These are phyloP conservation scores for Nasalis larvatus DNA, from an alignment of 2,113 vertebrate species.

Conservation along the genomic window DNA sequence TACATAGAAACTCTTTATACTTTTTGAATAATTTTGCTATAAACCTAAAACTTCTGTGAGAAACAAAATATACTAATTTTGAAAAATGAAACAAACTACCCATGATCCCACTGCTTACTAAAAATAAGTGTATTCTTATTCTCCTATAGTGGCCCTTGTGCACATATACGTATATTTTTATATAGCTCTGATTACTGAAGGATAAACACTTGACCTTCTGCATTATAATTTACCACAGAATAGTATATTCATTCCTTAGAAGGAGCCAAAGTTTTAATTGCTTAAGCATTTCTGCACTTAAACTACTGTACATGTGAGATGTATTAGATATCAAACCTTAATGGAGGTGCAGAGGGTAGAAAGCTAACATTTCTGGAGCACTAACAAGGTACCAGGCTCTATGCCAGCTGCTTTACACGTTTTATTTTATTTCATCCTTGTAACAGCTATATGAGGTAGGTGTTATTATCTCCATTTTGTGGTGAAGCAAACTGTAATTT, in stretches of 20 bases:
- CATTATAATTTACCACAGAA: constrained; percentile 1
- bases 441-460: not conserved
- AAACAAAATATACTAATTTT: not conserved
- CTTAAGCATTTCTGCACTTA: constrained; percentile 20
- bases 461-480: constrained; percentile 29
- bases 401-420: not conserved
- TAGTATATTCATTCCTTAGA: not conserved
- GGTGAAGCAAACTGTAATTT: constrained; percentile 53
- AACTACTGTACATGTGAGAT: constrained; percentile 40
- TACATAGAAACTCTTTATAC: not conserved
- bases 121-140: constrained; percentile 4
- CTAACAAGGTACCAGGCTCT: not conserved
- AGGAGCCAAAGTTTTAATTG: not conserved
- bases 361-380: not conserved
- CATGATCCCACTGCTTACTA: not conserved
- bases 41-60: not conserved
- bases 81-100: not conserved
- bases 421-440: constrained; percentile 24
- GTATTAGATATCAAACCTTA: constrained; percentile 6
- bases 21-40: not conserved
- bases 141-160: not conserved
- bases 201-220: not conserved
- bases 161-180: not conserved
- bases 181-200: not conserved
- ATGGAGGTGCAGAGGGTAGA: not conserved